Percentiles rank a stretch among this genome's conserved stretches.
Conservation (phyloP, 2,888 invertebrate genomes). For the Fragum sueziense region DNA sequence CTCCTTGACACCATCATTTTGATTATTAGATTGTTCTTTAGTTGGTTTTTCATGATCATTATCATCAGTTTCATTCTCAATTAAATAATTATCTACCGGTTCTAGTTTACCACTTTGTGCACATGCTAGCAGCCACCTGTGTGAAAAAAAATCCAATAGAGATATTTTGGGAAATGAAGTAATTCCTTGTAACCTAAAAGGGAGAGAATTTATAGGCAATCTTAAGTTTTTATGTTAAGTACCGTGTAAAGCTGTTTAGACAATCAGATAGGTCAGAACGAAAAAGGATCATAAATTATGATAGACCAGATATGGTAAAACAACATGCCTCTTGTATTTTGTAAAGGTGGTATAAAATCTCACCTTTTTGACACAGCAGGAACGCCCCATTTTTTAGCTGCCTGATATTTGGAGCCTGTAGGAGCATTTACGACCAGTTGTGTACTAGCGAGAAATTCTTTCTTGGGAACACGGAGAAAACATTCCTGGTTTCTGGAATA, state of each 20-base stretch:
- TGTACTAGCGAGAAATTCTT: slow-evolving; percentile 87
- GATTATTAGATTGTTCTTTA: neutral
- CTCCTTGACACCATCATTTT: neutral
- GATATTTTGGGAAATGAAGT: no score
- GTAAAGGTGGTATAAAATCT: slow-evolving; percentile 27
- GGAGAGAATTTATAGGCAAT: no score
- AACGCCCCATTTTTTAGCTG: slow-evolving; percentile 93
- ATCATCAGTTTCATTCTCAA: slow-evolving; percentile 59
- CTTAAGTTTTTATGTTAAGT: no score
- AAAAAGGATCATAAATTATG: no score
- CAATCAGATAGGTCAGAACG: no score
- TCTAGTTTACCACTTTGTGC: slow-evolving; percentile 85
- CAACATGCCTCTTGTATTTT: no score
- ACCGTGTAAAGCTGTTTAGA: no score
- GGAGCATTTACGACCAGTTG: slow-evolving; percentile 90
- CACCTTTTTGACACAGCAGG: slow-evolving; percentile 89
- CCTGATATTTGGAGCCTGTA: slow-evolving; percentile 90
- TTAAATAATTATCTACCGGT: slow-evolving; percentile 79
- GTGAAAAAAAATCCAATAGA: no score
- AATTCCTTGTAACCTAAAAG: no score
- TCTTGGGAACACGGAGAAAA: slow-evolving; percentile 85
- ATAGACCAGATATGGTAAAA: no score
- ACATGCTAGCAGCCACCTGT: slow-evolving; percentile 89
- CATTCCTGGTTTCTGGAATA: slow-evolving; percentile 87
- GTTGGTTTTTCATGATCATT: neutral